phyloP scores from a whole-genome alignment of 2,113 vertebrate species.

The Petrocephalus zakoni region DNA sequence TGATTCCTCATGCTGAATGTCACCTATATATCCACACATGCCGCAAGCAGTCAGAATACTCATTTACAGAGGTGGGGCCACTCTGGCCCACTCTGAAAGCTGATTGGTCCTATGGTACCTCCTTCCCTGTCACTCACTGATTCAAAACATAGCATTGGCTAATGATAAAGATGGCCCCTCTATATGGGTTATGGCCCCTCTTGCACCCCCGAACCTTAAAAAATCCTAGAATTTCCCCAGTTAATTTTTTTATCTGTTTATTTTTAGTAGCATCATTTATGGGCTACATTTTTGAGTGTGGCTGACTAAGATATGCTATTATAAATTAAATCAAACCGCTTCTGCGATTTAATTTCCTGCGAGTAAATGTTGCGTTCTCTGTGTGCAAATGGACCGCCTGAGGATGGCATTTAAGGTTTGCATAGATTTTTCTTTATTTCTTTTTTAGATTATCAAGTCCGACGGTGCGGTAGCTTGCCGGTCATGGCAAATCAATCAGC shows the following conservation, averaged over 20 bases:
- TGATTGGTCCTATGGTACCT: background rate
- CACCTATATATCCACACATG: background rate
- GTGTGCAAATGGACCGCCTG: background rate
- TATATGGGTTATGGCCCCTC: background rate
- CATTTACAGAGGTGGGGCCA: background rate
- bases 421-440: background rate
- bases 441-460: background rate
- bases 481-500: background rate
- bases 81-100: background rate
- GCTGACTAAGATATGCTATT: background rate
- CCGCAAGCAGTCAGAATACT: background rate
- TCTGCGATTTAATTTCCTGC: background rate
- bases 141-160: background rate
- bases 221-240: background rate
- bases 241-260: background rate
- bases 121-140: background rate
- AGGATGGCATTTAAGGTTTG: background rate
- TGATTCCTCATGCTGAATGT: background rate
- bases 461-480: background rate
- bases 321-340: background rate
- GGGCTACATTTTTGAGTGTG: background rate
- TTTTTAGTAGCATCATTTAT: background rate
- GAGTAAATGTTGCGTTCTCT: background rate
- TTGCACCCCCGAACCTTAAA: background rate
- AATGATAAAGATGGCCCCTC: background rate